Percentiles rank a stretch among this genome's conserved stretches.
These are phyloP conservation scores for Entomobrya proxima DNA, from an alignment of 2,888 invertebrate genomes.

Conservation along the genomic window DNA sequence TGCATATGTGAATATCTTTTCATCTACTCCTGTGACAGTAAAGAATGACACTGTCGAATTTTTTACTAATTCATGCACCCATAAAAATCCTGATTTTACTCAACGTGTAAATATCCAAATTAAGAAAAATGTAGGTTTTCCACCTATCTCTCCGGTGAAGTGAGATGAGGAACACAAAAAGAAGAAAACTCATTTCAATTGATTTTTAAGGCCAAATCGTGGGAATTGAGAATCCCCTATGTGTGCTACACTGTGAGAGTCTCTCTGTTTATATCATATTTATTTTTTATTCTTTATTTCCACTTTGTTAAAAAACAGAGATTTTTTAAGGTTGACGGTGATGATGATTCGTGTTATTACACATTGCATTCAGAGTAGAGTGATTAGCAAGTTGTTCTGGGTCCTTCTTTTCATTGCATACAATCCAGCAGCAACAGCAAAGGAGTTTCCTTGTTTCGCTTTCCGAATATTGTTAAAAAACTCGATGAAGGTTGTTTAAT, in stretches of 20 bases:
- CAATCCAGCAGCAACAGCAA: constrained; percentile 7
- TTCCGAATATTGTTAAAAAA: constrained; percentile 55
- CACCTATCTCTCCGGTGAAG: neutral
- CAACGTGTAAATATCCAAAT: constrained; percentile 33
- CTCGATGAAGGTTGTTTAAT: constrained; percentile 16
- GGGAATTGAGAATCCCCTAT: constrained; percentile 72
- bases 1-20: no score
- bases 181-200: constrained; percentile 2
- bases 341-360: constrained; percentile 51
- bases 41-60: neutral
- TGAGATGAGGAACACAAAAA: neutral
- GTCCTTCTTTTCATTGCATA: constrained; percentile 38
- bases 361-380: constrained; percentile 29
- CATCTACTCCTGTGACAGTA: neutral
- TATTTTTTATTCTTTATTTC: neutral
- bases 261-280: neutral
- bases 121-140: neutral
- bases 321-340: constrained; percentile 28
- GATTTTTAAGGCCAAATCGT: constrained; percentile 69
- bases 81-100: neutral
- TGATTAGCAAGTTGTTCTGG: constrained; percentile 57
- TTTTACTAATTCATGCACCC: constrained; percentile 36
- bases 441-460: constrained; percentile 31
- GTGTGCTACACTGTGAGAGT: constrained; percentile 54
- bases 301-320: constrained; percentile 49